Percentiles rank a stretch among this genome's conserved stretches.
Conservation (phyloP, 2,888 invertebrate genomes). For the Apocheima hispidaria region DNA sequence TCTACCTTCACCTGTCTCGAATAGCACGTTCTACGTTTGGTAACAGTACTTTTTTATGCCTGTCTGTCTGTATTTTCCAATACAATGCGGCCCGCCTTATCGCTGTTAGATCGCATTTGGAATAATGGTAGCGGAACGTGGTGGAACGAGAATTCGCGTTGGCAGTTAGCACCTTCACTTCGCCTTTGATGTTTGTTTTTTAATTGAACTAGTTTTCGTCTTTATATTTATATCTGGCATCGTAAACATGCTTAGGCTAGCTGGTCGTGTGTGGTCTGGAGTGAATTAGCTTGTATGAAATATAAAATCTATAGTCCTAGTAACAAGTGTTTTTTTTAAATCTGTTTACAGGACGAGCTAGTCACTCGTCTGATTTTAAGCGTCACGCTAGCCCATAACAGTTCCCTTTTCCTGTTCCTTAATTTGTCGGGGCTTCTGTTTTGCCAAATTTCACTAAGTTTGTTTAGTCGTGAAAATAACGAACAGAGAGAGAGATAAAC, state of each 20-base stretch:
- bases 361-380: too few relatives aligned
- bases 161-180: constrained; percentile 43
- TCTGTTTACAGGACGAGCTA: too few relatives aligned
- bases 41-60: constrained; percentile 22
- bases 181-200: constrained; percentile 28
- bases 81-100: constrained; percentile 48
- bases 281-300: neutral
- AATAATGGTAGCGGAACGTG: constrained; percentile 35
- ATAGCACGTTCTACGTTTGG: neutral
- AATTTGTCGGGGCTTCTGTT: too few relatives aligned
- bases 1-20: neutral
- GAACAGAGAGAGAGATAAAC: neutral
- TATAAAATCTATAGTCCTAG: too few relatives aligned
- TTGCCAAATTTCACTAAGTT: neutral
- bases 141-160: constrained; percentile 33
- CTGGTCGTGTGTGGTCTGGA: neutral
- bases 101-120: constrained; percentile 40
- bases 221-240: constrained; percentile 4
- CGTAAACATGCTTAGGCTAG: neutral
- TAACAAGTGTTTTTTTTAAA: too few relatives aligned
- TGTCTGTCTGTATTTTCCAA: constrained; percentile 41
- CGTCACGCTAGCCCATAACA: too few relatives aligned
- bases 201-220: constrained; percentile 23
- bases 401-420: too few relatives aligned
- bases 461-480: too few relatives aligned